These are phyloP conservation scores for Drosophila paulistorum DNA, from an alignment of 1,140 invertebrate genomes.

Conservation along the genomic window DNA sequence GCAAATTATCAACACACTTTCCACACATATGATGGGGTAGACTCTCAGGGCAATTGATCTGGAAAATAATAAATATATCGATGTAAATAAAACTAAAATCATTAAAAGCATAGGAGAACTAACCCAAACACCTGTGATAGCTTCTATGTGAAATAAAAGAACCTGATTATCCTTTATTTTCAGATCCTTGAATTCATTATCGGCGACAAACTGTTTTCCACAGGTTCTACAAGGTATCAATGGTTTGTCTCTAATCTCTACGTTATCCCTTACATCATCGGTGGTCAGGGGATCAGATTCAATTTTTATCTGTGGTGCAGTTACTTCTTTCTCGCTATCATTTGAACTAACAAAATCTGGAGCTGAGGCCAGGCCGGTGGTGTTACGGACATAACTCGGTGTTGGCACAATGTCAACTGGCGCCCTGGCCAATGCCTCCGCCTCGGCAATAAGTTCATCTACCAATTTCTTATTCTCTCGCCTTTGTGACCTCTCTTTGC, in stretches of 20 bases:
- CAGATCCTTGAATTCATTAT: slow-evolving; percentile 46
- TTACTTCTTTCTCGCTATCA: not conserved
- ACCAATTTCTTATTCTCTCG: slow-evolving; percentile 39
- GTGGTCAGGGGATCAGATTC: slow-evolving; percentile 12
- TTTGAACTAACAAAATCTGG: slow-evolving; percentile 6
- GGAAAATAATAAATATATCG: not conserved
- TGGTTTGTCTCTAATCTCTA: not conserved
- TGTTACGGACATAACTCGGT: slow-evolving; percentile 18
- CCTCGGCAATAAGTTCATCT: slow-evolving; percentile 27
- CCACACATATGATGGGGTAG: slow-evolving; percentile 44
- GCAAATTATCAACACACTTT: slow-evolving; percentile 32
- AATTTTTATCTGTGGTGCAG: not conserved
- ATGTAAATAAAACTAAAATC: not conserved
- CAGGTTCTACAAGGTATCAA: slow-evolving; percentile 52
- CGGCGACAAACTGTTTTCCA: slow-evolving; percentile 23
- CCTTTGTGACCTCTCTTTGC: slow-evolving; percentile 14
- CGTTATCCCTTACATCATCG: not conserved
- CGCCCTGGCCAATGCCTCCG: not conserved
- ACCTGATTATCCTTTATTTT: slow-evolving; percentile 45
- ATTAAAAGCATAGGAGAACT: not conserved
- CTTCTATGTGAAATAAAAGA: slow-evolving; percentile 66
- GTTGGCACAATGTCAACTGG: not conserved
- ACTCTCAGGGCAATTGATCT: slow-evolving; percentile 42
- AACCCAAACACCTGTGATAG: slow-evolving; percentile 68
- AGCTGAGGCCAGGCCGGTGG: slow-evolving; percentile 20